A percentile compares a stretch with the other conserved stretches of the same genome.
phyloP scores from a whole-genome alignment of 92 coral and sea anemone species.

The Epizoanthus ramosus region DNA sequence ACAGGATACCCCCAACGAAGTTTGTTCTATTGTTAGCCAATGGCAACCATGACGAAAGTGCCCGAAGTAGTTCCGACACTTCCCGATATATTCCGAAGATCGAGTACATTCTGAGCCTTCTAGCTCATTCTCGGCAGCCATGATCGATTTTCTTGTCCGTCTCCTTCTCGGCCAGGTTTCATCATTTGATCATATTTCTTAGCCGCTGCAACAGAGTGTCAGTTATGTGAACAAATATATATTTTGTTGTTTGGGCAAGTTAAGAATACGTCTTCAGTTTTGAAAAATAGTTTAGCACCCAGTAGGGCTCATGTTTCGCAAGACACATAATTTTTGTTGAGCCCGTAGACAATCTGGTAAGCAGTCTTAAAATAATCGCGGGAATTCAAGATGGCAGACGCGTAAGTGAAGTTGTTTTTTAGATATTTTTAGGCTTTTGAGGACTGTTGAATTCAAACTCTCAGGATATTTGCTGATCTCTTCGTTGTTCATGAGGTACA shows the following conservation, averaged over 20 bases:
- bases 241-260: neutral
- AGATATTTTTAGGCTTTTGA: neutral
- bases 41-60: conserved; percentile 90
- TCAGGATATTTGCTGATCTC: too few species aligned
- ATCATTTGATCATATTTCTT: too few species aligned
- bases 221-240: too few species aligned
- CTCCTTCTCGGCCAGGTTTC: too few species aligned
- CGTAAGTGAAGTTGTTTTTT: conserved; percentile 51
- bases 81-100: conserved; percentile 39
- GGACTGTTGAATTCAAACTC: neutral
- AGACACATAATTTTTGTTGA: neutral
- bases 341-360: neutral
- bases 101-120: neutral
- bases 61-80: conserved; percentile 79
- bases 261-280: neutral
- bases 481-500: neutral
- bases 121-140: too few species aligned
- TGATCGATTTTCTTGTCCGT: neutral
- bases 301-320: too few species aligned
- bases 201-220: too few species aligned
- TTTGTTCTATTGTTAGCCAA: conserved; percentile 94
- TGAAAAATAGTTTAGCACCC: neutral
- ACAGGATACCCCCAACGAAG: conserved; percentile 99
- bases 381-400: conserved; percentile 88
- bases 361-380: conserved; percentile 31